phyloP scores from a whole-genome alignment of 2,113 vertebrate species.

The Scomber colias region DNA sequence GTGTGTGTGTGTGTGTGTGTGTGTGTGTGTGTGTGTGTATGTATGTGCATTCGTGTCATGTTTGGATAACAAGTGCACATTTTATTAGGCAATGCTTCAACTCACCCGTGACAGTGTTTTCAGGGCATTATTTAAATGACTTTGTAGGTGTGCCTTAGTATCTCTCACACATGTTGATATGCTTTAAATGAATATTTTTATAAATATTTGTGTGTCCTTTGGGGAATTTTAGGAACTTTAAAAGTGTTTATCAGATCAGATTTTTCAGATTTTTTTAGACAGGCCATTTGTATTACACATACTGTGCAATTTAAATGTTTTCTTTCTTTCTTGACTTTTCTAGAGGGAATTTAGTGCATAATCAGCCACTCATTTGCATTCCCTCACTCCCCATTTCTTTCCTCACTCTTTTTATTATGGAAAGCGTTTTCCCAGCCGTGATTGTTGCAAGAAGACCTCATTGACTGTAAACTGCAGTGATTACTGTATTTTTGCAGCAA shows the following conservation, averaged over 20 bases:
- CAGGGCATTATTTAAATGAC: slow-evolving; percentile 3
- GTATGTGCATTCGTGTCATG: background rate
- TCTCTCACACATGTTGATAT: background rate
- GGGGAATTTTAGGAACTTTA: background rate
- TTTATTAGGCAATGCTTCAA: background rate
- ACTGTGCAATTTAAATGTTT: background rate
- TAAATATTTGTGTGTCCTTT: background rate
- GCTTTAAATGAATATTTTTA: background rate
- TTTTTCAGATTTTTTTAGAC: background rate
- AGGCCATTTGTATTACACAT: background rate
- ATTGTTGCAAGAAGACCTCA: slow-evolving; percentile 15
- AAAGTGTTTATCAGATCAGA: background rate
- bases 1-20: background rate
- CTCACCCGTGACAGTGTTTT: background rate
- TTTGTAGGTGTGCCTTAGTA: background rate
- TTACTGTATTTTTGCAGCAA: background rate
- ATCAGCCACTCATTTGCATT: slow-evolving; percentile 38
- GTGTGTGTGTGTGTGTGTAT: slow-evolving; percentile 23
- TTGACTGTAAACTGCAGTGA: slow-evolving; percentile 15
- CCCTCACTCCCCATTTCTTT: background rate
- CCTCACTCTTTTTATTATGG: background rate
- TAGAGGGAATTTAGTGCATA: background rate
- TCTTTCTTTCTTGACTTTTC: background rate
- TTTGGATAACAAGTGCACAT: background rate
- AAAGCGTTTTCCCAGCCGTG: slow-evolving; percentile 29